A percentile compares a stretch with the other conserved stretches of the same genome.
Conservation (phyloP, 2,888 invertebrate species). For the Ellobium chinense region DNA sequence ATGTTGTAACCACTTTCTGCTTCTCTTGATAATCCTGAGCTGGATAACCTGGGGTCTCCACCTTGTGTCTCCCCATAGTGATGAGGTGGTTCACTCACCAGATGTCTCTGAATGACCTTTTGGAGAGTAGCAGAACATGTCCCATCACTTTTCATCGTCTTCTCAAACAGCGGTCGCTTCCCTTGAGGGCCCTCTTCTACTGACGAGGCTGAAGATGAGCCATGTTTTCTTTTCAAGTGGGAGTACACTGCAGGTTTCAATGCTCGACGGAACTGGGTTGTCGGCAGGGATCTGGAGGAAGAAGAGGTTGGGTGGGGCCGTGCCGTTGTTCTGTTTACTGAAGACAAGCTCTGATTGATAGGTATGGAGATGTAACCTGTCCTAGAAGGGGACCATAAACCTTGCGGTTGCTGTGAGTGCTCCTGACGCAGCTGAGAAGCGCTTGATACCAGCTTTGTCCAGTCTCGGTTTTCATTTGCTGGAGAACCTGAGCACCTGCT, state of each 20-base stretch:
- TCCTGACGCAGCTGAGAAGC: not conserved
- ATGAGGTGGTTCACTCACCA: not conserved
- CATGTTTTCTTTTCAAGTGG: slow-evolving; percentile 9
- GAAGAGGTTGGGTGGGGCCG: not conserved
- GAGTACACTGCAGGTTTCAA: slow-evolving; percentile 19
- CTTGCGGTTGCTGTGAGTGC: not conserved
- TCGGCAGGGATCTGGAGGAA: not conserved
- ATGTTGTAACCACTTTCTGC: not conserved
- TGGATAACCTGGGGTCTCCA: not conserved
- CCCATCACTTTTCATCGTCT: slow-evolving; percentile 26
- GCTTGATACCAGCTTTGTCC: slow-evolving; percentile 30
- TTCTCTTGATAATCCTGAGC: not conserved
- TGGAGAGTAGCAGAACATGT: not conserved
- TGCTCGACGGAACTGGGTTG: slow-evolving; percentile 21
- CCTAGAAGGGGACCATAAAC: slow-evolving; percentile 12
- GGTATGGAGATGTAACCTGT: slow-evolving; percentile 30
- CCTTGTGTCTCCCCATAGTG: not conserved
- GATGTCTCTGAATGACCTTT: slow-evolving; percentile 18
- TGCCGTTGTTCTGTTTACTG: not conserved
- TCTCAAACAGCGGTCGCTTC: slow-evolving; percentile 24
- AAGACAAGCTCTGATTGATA: not conserved
- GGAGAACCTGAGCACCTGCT: not conserved
- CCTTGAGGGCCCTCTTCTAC: slow-evolving; percentile 1
- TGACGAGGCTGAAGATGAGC: not conserved
- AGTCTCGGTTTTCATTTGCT: not conserved